A percentile compares a stretch with the other conserved stretches of the same genome.
These are phyloP conservation scores for Thecocarcelia acutangulata DNA, from an alignment of 2,888 invertebrate species.

Conservation along the genomic window DNA sequence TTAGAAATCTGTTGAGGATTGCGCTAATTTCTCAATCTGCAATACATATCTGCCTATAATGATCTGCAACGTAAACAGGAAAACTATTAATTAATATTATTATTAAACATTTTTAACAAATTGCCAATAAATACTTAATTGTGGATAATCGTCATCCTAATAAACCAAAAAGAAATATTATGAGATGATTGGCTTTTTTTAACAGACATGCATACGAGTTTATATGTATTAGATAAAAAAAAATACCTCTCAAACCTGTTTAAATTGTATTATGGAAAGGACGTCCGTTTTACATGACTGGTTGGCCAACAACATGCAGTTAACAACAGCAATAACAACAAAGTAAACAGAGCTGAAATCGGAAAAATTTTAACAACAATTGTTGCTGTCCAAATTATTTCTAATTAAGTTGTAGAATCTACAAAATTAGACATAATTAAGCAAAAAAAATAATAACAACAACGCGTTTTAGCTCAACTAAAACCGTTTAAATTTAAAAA, in stretches of 20 bases:
- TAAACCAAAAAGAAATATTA: constrained; percentile 2
- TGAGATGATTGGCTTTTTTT: neutral
- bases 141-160: constrained; percentile 37
- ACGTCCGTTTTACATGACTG: constrained; percentile 22
- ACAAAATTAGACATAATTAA: constrained; percentile 66
- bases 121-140: constrained; percentile 59
- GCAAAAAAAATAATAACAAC: neutral
- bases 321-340: neutral
- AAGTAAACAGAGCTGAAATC: neutral
- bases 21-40: too few species aligned
- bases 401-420: constrained; percentile 65
- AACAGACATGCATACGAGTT: neutral
- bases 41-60: neutral
- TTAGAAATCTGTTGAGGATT: too few species aligned
- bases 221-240: neutral
- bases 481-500: constrained; percentile 10
- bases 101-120: constrained; percentile 48
- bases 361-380: constrained; percentile 22
- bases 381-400: constrained; percentile 49
- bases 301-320: constrained; percentile 36
- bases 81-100: constrained; percentile 22
- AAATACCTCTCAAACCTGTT: constrained; percentile 26
- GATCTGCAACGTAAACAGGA: constrained; percentile 2
- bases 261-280: constrained; percentile 37
- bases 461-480: constrained; percentile 12